Conservation (phyloP, 2,113 vertebrate species). For the Cephalopterus ornatus region DNA sequence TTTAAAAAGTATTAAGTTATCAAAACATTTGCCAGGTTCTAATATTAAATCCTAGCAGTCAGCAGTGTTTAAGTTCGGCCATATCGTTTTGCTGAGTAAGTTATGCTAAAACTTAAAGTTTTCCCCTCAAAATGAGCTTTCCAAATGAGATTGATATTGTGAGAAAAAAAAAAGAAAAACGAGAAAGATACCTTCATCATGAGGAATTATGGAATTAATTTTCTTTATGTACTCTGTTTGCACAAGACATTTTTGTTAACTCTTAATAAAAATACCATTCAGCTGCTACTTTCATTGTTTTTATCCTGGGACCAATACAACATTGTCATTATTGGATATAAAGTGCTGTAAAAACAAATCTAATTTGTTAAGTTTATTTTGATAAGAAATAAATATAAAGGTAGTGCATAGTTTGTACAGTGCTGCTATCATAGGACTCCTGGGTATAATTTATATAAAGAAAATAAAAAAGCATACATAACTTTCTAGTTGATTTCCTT, state of each 20-base stretch:
- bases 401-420: conserved; percentile 65
- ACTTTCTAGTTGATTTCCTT: conserved; percentile 67
- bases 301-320: conserved; percentile 63
- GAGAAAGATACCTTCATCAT: conserved; percentile 29
- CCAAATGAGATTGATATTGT: conserved; percentile 58
- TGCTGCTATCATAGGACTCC: conserved; percentile 63
- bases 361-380: conserved; percentile 73
- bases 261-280: conserved; percentile 68
- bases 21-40: conserved; percentile 51
- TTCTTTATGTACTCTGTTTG: conserved; percentile 55
- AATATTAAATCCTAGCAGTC: conserved; percentile 45
- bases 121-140: conserved; percentile 39
- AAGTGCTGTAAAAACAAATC: conserved; percentile 70
- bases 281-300: conserved; percentile 67
- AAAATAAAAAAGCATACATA: conserved; percentile 70
- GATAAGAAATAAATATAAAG: conserved; percentile 73
- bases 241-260: conserved; percentile 65
- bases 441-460: conserved; percentile 71
- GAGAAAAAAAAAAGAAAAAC: conserved; percentile 35
- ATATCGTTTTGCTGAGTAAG: conserved; percentile 44
- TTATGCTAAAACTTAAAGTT: conserved; percentile 41
- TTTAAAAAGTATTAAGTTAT: conserved; percentile 50
- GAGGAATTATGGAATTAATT: conserved; percentile 69
- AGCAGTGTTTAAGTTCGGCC: conserved; percentile 20
- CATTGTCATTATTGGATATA: conserved; percentile 66